Conservation (phyloP, 2,888 invertebrate genomes). For the Drosophila fungiperda region DNA sequence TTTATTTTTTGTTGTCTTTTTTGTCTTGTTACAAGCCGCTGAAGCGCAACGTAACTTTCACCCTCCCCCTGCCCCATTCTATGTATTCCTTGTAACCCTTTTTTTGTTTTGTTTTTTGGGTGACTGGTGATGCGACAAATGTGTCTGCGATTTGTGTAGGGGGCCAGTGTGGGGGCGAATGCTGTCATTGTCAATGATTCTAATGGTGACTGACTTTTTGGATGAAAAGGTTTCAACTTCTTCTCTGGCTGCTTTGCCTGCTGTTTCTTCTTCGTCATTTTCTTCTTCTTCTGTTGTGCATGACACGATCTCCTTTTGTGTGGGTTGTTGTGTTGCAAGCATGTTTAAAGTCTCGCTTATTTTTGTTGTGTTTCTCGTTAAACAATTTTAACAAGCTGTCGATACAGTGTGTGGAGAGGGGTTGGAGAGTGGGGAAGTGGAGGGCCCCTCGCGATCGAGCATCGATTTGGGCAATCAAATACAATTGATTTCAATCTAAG, state of each 20-base stretch:
- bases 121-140: conserved; percentile 76
- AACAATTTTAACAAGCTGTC: conserved; percentile 56
- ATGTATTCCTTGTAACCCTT: neutral
- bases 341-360: conserved; percentile 1
- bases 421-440: neutral
- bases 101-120: conserved; percentile 50
- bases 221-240: conserved; percentile 32
- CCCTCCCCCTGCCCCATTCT: neutral
- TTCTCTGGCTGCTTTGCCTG: neutral
- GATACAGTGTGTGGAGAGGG: neutral
- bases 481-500: conserved; percentile 44
- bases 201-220: neutral
- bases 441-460: neutral
- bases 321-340: conserved; percentile 8
- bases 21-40: conserved; percentile 60
- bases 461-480: conserved; percentile 42
- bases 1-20: conserved; percentile 14
- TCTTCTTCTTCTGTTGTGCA: conserved; percentile 17
- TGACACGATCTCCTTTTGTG: conserved; percentile 46
- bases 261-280: neutral
- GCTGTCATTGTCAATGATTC: conserved; percentile 44
- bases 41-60: conserved; percentile 68
- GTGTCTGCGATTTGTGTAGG: conserved; percentile 54
- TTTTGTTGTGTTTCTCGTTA: conserved; percentile 10
- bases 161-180: conserved; percentile 51